Evolutionary conservation across 2,888 invertebrate species (phyloP).

Genomic region (Bedellia somnulentella): DNA sequence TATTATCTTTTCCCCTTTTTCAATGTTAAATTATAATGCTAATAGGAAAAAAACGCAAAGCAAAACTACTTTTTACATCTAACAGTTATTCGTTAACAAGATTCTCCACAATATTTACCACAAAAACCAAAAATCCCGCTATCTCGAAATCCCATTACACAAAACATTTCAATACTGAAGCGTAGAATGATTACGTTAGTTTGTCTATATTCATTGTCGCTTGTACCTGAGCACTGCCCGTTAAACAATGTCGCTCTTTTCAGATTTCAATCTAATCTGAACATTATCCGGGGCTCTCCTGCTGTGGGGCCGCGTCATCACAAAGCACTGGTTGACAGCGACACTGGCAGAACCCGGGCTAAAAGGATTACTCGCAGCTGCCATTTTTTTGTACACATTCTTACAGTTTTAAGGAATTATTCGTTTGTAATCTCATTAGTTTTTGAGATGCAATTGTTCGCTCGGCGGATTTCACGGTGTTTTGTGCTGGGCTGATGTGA

Average conservation of each 20-base stretch:
- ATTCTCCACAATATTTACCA: no score
- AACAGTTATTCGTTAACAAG: no score
- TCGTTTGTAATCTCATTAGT: conserved; percentile 40
- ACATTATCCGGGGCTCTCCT: conserved; percentile 44
- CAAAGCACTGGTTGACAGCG: conserved; percentile 61
- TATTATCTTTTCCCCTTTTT: no score
- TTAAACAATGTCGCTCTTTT: conserved; percentile 49
- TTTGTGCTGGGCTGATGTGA: no score
- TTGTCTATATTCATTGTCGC: no score
- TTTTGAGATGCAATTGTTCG: conserved; percentile 16
- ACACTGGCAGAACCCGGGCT: conserved; percentile 8
- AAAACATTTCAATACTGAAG: no score
- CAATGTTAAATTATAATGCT: no score
- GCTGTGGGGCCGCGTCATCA: conserved; percentile 42
- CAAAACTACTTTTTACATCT: no score
- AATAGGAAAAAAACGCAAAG: no score
- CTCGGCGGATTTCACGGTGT: conserved; percentile 12
- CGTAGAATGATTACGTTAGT: no score
- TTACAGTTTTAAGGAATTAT: conserved; percentile 36
- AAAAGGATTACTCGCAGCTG: conserved; percentile 51
- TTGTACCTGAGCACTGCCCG: conserved; percentile 36
- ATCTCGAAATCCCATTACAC: no score
- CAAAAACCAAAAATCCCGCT: no score
- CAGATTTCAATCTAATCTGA: conserved; percentile 55
- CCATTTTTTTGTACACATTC: conserved; percentile 16